phyloP scores from a whole-genome alignment of 2,888 invertebrate genomes.

The Drosophila kuntzei region DNA sequence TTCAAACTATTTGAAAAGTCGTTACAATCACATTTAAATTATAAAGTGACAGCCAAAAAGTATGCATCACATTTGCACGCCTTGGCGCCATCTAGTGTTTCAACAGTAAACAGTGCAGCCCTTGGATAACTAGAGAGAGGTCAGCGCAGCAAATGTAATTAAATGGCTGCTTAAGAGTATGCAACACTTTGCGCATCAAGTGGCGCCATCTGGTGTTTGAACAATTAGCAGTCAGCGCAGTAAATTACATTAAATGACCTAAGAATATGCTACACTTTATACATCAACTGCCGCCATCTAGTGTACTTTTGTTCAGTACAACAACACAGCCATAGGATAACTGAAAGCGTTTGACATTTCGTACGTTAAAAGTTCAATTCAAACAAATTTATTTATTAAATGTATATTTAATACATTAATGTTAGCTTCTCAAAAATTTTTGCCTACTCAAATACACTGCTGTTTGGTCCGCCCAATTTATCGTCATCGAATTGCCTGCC shows the following conservation, averaged over 20 bases:
- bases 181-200: background rate
- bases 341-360: background rate
- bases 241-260: background rate
- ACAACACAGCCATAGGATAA: background rate
- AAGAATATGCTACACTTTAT: conserved; percentile 20
- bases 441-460: background rate
- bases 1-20: background rate
- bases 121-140: background rate
- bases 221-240: background rate
- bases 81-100: background rate
- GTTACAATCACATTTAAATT: background rate
- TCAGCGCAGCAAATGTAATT: background rate
- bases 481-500: conserved; percentile 48
- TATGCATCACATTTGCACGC: conserved; percentile 5
- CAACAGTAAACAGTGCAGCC: background rate
- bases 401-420: background rate
- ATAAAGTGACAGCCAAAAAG: background rate
- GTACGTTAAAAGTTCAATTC: conserved; percentile 9
- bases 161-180: background rate
- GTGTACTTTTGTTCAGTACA: background rate
- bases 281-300: conserved; percentile 29
- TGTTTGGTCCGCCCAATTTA: conserved; percentile 18
- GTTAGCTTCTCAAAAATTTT: background rate
- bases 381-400: background rate
- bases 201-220: background rate